Evolutionary conservation across 2,113 vertebrate species (phyloP).

Genomic region (Albula glossodonta): DNA sequence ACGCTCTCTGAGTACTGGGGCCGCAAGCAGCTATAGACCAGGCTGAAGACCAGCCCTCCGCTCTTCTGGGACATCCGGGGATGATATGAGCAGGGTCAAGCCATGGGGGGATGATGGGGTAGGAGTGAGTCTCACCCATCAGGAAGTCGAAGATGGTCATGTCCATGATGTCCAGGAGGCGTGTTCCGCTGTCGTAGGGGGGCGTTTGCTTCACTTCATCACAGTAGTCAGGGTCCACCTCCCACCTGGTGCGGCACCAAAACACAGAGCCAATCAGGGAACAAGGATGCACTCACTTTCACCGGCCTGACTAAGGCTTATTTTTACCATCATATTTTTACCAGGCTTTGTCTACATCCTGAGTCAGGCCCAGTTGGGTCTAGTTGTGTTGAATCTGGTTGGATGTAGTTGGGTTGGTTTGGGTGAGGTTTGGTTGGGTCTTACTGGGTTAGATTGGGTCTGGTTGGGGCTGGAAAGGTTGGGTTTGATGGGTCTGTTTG

Average conservation of each 20-base stretch:
- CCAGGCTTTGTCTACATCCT: too few relatives aligned
- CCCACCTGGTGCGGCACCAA: slow-evolving; percentile 79
- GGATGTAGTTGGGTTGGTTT: background rate
- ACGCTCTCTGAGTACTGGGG: too few relatives aligned
- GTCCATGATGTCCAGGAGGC: slow-evolving; percentile 95
- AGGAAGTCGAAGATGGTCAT: slow-evolving; percentile 98
- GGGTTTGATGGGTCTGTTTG: too few relatives aligned
- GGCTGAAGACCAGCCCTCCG: background rate
- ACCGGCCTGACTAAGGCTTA: background rate
- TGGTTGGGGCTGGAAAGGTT: too few relatives aligned
- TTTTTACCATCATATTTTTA: background rate
- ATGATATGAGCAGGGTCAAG: background rate
- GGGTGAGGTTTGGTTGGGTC: background rate
- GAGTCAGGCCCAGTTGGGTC: background rate
- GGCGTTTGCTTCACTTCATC: slow-evolving; percentile 96
- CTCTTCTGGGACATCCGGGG: background rate
- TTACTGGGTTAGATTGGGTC: background rate
- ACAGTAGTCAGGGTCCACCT: slow-evolving; percentile 95
- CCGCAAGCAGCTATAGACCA: background rate
- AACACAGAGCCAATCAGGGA: background rate
- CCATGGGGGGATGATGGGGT: background rate
- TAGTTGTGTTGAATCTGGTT: background rate
- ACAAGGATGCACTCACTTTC: background rate
- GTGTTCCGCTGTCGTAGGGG: slow-evolving; percentile 83
- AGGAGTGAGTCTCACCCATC: slow-evolving; percentile 77